Percentiles rank a stretch among this genome's conserved stretches.
Conservation (phyloP, 1,140 invertebrate species). For the Penaeus indicus region DNA sequence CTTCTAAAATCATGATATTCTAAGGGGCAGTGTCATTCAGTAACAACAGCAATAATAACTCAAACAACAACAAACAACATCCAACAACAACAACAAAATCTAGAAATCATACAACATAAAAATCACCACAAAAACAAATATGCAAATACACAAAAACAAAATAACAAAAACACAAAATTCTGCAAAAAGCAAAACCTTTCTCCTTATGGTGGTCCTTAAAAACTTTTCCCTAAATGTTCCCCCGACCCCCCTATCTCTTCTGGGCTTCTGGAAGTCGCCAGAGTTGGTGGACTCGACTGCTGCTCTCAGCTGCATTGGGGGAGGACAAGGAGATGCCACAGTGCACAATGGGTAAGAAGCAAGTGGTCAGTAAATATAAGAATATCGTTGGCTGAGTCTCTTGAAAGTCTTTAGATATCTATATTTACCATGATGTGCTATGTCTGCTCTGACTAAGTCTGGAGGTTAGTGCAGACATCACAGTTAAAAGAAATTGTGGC, state of each 20-base stretch:
- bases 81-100: too few relatives aligned
- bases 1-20: too few relatives aligned
- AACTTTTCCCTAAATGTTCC: conserved; percentile 56
- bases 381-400: neutral
- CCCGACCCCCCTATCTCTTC: conserved; percentile 45
- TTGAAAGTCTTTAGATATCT: too few relatives aligned
- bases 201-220: conserved; percentile 52
- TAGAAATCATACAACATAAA: too few relatives aligned
- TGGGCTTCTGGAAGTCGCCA: conserved; percentile 53
- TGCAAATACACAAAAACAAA: neutral
- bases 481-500: too few relatives aligned
- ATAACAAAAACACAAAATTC: conserved; percentile 4
- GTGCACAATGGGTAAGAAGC: neutral
- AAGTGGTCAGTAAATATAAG: neutral
- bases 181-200: conserved; percentile 43
- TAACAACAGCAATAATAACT: too few relatives aligned
- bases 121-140: too few relatives aligned
- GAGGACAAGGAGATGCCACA: neutral
- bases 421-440: too few relatives aligned
- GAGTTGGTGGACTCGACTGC: conserved; percentile 58
- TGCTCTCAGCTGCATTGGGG: conserved; percentile 48
- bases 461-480: too few relatives aligned
- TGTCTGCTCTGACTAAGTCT: too few relatives aligned
- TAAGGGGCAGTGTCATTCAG: too few relatives aligned
- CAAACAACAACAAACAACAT: too few relatives aligned